These are phyloP conservation scores for Girardia tigrina DNA, from an alignment of 2,888 invertebrate genomes.

Conservation along the genomic window DNA sequence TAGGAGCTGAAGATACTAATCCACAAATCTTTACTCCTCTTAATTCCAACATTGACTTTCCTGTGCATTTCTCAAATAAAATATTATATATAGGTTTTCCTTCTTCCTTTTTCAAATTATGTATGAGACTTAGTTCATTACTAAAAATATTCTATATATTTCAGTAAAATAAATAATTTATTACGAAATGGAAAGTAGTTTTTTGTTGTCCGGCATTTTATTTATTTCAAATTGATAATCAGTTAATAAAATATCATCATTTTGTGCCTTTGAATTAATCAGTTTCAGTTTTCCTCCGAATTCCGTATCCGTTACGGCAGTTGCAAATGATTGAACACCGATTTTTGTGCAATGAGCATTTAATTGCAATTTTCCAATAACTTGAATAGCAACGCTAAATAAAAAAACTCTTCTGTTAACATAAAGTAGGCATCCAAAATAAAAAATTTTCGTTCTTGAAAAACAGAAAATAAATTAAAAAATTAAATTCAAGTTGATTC, in stretches of 20 bases:
- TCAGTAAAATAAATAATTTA: not conserved
- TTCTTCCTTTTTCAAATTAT: not conserved
- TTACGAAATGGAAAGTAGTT: not conserved
- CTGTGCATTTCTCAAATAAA: not conserved
- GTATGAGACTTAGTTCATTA: not conserved
- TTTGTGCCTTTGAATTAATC: not conserved
- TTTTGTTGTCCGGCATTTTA: not conserved
- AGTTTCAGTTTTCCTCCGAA: not conserved
- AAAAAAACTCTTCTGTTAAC: no score
- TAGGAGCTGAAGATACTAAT: not conserved
- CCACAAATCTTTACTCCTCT: not conserved
- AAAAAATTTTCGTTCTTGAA: no score
- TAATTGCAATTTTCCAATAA: not conserved
- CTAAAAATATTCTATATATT: not conserved
- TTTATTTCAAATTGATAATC: slow-evolving; percentile 13
- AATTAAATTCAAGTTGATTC: no score
- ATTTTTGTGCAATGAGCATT: slow-evolving; percentile 5
- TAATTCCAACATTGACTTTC: not conserved
- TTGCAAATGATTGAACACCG: not conserved
- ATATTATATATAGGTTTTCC: not conserved
- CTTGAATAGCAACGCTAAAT: not conserved
- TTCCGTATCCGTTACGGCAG: not conserved
- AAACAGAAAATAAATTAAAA: no score
- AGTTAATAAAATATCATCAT: not conserved
- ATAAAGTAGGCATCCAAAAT: no score